Evolutionary conservation across 2,113 vertebrate genomes (phyloP), one percentile per base, ranked within the genome.

Genomic region (Dascyllus trimaculatus): DNA sequence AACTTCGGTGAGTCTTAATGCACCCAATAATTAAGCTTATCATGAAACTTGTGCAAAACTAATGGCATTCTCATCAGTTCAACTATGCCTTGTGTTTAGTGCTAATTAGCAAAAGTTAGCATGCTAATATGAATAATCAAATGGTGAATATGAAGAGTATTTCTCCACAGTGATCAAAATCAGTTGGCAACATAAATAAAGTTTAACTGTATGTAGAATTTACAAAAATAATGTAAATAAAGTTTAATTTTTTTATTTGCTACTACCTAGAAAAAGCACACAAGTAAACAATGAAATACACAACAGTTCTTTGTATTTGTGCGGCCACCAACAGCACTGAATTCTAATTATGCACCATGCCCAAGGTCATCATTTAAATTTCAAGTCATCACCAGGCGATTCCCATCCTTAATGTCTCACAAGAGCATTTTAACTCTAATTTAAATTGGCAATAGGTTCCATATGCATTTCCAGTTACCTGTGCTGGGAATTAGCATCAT

Each of bases 281-380:
- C 0, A n/a, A 15, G n/a, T 13, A 57, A 4, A 46, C 67, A 15
- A 66, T 49, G 46, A 48, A 53, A 49, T 35, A 48, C 21, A n/a
- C 14, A 52, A 35, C 24, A 52, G n/a, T 26, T 24, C 2, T n/a
- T 17, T 29, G 22, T 65, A 6, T 29, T 54, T 29, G 26, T 45
- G 21, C 49, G 21, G 24, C 21, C 3, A 19, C 9, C 45, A 46
- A 2, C 17, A 18, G 25, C 11, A 57, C 17, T 63, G 49, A 60
- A 76, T 54, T 74, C 43, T 68, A 56, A 81, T 71, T 35, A 21
- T 4, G 15, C 25, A 24, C 58, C 62, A 49, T 49, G 22, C 19
- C 24, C 61, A 82, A 90, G 54, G 72, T 84, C 78, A 40, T 75
- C 9, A 5, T 14, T 72, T 22, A 24, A 11, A 48, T 52, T 77